Conservation (phyloP, 2,113 vertebrate genomes). For the Melanocharis versteri region DNA sequence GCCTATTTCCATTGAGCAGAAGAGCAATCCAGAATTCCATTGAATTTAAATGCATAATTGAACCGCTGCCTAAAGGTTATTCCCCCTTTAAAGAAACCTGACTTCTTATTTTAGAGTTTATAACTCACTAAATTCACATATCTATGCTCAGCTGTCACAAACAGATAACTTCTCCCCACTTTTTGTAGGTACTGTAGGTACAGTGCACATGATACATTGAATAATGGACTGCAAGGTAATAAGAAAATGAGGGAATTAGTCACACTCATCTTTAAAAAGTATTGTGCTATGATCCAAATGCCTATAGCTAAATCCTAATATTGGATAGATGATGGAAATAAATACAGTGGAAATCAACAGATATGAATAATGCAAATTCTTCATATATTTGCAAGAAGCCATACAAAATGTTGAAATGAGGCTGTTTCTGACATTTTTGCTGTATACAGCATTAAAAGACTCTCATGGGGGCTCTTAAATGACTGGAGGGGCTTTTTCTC, state of each 20-base stretch:
- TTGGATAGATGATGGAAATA: neutral
- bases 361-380: neutral
- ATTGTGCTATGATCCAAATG: neutral
- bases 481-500: neutral
- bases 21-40: neutral
- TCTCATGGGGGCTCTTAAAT: neutral
- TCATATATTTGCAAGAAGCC: neutral
- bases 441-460: neutral
- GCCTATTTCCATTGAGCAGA: neutral
- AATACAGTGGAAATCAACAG: neutral
- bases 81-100: neutral
- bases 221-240: neutral
- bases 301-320: neutral
- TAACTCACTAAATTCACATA: neutral
- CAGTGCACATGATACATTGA: neutral
- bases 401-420: neutral
- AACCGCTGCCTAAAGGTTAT: neutral
- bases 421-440: neutral
- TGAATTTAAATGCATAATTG: neutral
- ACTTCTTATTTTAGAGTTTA: neutral
- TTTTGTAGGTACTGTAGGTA: neutral
- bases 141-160: neutral
- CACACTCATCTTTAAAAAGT: neutral
- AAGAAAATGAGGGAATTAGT: neutral
- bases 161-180: neutral